Base-by-base conservation (phyloP, 2,888 invertebrate species). In the Chaetogeoica ovagalla region DNA sequence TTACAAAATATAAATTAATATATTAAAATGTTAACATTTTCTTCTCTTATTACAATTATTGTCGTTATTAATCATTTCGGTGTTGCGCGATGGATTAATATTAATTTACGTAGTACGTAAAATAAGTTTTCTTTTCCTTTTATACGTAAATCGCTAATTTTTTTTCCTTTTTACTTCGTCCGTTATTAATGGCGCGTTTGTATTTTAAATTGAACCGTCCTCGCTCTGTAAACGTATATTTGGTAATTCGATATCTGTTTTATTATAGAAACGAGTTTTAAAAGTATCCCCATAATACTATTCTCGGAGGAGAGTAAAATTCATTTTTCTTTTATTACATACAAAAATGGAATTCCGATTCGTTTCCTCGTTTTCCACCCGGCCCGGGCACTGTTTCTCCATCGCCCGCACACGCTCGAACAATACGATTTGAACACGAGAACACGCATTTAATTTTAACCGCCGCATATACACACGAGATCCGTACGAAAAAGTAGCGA, bases 201-300 rank as follows among this genome's bases (percentile, higher is more conserved):
- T 11, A 11, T 43, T 43, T 43, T 9, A 60, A 60, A 60, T 39
- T 43, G n/a, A 39, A 72, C 43, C 59, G 21, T 60, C 60, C n/a
- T n/a, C 43, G 43, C 43, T 60, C 43, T 43, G 17, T 23, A 9
- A 30, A n/a, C 11, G 48, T 48, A 48, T 7, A 17, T 48, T 9
- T 30, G 13, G 62, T 30, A 62, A 73, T 73, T 52, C 52, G 52
- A 73, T 73, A 73, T 73, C 52, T 73, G 72, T 62, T 62, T 30
- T 30, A 30, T 30, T 30, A 30, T n/a, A 11, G 73, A 52, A 63
- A 73, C 30, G 37, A 73, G 62, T 62, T 62, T 52, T 13, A 71
- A 73, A 63, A 55, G 55, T n/a, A n/a, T 69, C 55, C 23, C 30
- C 4, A 30, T 30, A 30, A n/a, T 9, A 9, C 11, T 30, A 7